Evolutionary conservation across 2,888 invertebrate genomes (phyloP).

Genomic region (Ormyrus pomaceus): DNA sequence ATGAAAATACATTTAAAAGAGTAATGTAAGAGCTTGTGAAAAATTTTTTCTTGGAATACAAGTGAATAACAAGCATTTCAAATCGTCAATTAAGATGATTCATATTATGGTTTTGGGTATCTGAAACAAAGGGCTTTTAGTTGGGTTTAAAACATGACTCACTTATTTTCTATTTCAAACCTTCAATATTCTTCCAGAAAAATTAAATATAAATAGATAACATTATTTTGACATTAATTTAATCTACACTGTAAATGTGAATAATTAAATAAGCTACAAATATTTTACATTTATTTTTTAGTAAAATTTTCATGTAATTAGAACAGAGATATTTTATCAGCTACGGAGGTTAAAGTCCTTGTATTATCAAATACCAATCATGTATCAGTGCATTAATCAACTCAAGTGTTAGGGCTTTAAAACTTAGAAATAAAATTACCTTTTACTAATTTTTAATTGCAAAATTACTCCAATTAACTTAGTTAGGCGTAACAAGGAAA

Average conservation of each 20-base stretch:
- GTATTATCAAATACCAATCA: slow-evolving; percentile 32
- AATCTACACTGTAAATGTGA: background rate
- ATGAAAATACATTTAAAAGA: too few relatives aligned
- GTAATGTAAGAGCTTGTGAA: too few relatives aligned
- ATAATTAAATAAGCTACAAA: background rate
- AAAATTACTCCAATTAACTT: too few relatives aligned
- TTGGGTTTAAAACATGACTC: slow-evolving; percentile 4
- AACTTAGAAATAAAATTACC: too few relatives aligned
- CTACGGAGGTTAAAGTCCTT: slow-evolving; percentile 30
- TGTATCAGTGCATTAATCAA: background rate
- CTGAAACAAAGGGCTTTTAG: slow-evolving; percentile 26
- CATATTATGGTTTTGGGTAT: background rate
- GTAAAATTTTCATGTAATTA: slow-evolving; percentile 5
- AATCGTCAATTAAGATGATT: slow-evolving; percentile 33
- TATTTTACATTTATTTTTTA: background rate
- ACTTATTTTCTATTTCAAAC: background rate
- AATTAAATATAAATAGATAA: background rate
- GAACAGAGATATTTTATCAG: slow-evolving; percentile 24
- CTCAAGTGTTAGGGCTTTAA: too few relatives aligned
- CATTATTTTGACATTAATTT: too few relatives aligned
- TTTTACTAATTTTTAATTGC: too few relatives aligned
- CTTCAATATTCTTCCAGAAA: background rate
- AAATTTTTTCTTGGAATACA: background rate
- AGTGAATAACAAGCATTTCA: slow-evolving; percentile 22
- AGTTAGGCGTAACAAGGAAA: too few relatives aligned